Percentiles rank a stretch among this genome's conserved stretches.
Conservation (phyloP, 2,888 invertebrate species). For the Acanthosoma haemorrhoidale region DNA sequence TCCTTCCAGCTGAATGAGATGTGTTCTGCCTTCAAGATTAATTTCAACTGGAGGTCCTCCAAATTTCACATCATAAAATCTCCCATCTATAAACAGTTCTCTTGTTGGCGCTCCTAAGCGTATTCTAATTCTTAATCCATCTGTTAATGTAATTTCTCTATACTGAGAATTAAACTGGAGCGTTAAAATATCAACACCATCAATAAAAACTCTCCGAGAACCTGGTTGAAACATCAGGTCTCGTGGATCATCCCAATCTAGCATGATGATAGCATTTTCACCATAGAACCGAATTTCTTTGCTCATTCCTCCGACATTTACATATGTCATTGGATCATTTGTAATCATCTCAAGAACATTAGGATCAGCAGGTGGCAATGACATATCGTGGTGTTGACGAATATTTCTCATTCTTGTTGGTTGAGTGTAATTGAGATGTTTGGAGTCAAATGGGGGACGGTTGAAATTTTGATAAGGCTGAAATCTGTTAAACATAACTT, state of each 20-base stretch:
- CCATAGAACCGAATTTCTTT: constrained; percentile 83
- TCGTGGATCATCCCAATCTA: constrained; percentile 79
- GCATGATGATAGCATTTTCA: constrained; percentile 74
- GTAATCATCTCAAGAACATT: constrained; percentile 53
- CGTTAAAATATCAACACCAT: constrained; percentile 50
- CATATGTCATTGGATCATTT: constrained; percentile 68
- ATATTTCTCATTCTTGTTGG: not conserved
- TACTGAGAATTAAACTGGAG: constrained; percentile 47
- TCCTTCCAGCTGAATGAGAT: constrained; percentile 76
- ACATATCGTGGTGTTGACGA: constrained; percentile 42
- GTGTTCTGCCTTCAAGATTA: constrained; percentile 71
- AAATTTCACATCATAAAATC: constrained; percentile 88
- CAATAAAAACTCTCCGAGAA: constrained; percentile 64
- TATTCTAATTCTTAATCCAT: constrained; percentile 55
- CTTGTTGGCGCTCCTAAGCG: constrained; percentile 87
- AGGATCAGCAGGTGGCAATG: constrained; percentile 48
- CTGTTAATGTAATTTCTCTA: constrained; percentile 61
- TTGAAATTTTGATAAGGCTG: not conserved
- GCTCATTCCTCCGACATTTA: constrained; percentile 73
- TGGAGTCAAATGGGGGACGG: not conserved
- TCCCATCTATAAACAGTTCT: constrained; percentile 82
- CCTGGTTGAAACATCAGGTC: constrained; percentile 83
- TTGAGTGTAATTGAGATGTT: not conserved
- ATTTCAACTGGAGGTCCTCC: constrained; percentile 82
- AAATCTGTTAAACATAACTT: not conserved